Conservation (phyloP, 2,797 vertebrate genomes). For the Paramormyrops hopkinsi region DNA sequence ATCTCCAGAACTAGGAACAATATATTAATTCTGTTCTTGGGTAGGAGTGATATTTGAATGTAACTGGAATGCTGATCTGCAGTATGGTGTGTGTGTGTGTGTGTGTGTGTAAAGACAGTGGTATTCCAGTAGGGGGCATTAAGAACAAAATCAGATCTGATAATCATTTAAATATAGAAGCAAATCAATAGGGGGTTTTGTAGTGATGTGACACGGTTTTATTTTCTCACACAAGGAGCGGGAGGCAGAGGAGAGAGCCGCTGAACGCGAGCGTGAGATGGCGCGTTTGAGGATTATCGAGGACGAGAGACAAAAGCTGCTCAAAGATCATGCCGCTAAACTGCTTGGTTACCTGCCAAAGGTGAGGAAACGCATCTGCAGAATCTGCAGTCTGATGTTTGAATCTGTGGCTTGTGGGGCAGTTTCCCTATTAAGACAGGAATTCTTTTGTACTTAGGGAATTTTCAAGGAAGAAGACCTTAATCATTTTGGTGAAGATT, state of each 20-base stretch:
- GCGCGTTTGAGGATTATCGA: slow-evolving; percentile 72
- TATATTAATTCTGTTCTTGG: neutral
- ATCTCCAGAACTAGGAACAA: neutral
- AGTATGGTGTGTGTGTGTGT: neutral
- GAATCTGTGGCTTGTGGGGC: neutral
- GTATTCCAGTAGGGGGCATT: neutral
- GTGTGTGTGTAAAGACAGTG: neutral
- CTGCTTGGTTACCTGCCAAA: slow-evolving; percentile 82
- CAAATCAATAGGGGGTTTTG: neutral
- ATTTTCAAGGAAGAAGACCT: slow-evolving; percentile 74
- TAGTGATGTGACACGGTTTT: neutral
- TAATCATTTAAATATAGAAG: neutral
- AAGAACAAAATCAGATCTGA: neutral
- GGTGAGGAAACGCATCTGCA: slow-evolving; percentile 53
- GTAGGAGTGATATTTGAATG: neutral
- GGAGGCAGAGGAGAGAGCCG: slow-evolving; percentile 67
- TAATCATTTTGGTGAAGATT: slow-evolving; percentile 80
- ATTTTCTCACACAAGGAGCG: slow-evolving; percentile 55
- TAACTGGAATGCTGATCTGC: neutral
- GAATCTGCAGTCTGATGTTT: neutral
- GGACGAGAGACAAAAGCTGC: slow-evolving; percentile 81
- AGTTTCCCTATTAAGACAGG: neutral
- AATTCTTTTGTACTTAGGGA: slow-evolving; percentile 53
- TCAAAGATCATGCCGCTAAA: slow-evolving; percentile 76
- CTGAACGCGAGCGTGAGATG: slow-evolving; percentile 65